Evolutionary conservation across 1,140 invertebrate genomes (phyloP), one percentile per base, ranked within the genome.

Genomic region (Papilio polyxenes): DNA sequence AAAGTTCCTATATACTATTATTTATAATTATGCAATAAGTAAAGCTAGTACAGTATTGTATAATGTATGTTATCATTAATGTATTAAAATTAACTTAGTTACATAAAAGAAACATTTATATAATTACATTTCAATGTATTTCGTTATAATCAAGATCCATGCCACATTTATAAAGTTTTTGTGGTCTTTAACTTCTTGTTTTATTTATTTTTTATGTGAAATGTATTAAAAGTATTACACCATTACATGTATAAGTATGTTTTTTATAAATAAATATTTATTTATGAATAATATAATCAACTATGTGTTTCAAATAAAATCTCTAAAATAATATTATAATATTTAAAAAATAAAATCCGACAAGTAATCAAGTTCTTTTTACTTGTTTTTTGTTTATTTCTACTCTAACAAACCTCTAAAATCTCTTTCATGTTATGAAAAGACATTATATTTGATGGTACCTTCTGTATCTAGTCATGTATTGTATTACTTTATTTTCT

Each of bases 1-100:
- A 84, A 89, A 87, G 86, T 87, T 87, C 86, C 86, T 87, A 89
- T 84, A 82, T 56, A 78, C 53, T 85, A 86, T 84, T 83, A 84
- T 87, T 87, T 85, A 80, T 81, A 40, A 79, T 20, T 77, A 31
- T 23, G 48, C 49, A 77, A 31, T 51, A 20, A 77, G 49, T 77
- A 15, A 59, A 15, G 13, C 23, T 37, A 51, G 49, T 40, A 40
- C 49, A 37, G 53, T 69, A 80, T 62, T 62, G 62, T 78, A 76
- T 65, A 53, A 23, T 76, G 62, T 80, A 75, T 79, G 76, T 51
- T 48, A 77, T 59, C 72, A 82, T 48, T 80, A 74, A 48, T 72
- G 75, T 81, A 82, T 82, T 79, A 49, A 20, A 75, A 49, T 75
- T 17, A 69, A 49, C 44, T 75, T 75, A 49, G 17, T n/a, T 49